Conservation (phyloP, 2,888 invertebrate genomes). For the Diplazon laetatorius region DNA sequence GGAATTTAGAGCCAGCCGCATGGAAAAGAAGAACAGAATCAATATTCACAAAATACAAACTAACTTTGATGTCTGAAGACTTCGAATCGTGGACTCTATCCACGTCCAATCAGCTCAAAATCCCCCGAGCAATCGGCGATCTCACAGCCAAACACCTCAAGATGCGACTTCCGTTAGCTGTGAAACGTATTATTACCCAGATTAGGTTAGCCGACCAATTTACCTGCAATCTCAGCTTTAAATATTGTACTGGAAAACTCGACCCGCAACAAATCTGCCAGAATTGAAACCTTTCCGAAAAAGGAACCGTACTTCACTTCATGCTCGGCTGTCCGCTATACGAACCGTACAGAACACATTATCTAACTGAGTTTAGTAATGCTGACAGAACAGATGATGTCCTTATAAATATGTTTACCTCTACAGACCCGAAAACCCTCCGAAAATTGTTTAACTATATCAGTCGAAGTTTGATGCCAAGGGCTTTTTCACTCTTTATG, state of each 20-base stretch:
- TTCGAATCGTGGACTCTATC: neutral
- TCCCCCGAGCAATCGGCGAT: neutral
- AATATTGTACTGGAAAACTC: neutral
- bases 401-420: neutral
- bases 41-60: neutral
- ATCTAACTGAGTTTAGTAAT: neutral
- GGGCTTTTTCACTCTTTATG: neutral
- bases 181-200: constrained; percentile 14
- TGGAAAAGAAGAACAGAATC: neutral
- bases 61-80: neutral
- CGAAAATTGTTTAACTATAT: neutral
- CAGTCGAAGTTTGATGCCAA: neutral
- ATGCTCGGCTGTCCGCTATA: neutral
- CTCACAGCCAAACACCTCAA: neutral
- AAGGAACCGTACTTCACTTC: constrained; percentile 1
- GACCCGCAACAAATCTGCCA: constrained; percentile 11
- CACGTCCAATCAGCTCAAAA: neutral
- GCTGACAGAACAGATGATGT: neutral
- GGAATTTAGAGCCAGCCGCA: neutral
- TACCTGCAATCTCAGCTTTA: neutral
- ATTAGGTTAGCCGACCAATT: constrained; percentile 1
- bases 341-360: constrained; percentile 7
- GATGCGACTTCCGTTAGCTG: neutral
- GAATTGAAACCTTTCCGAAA: neutral
- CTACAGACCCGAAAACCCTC: neutral